Evolutionary conservation across 2,797 vertebrate species (phyloP), one percentile per base, ranked within the genome.

Genomic region (Tenualosa thibaudeaui): DNA sequence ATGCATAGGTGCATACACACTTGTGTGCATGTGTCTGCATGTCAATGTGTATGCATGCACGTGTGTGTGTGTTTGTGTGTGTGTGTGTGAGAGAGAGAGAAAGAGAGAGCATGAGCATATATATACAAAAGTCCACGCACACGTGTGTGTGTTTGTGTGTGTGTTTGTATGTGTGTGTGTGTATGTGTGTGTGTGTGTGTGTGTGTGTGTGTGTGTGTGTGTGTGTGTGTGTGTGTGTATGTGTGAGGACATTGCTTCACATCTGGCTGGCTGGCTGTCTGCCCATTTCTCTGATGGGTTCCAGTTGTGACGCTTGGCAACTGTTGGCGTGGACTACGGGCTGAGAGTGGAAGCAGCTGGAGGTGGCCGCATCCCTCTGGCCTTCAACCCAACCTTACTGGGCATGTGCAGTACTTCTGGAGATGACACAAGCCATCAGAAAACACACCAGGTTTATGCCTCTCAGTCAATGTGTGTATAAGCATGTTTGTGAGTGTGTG

Each of bases 221-320:
- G n/a, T 51, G 6, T 51, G 31, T 43, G 56, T 22, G n/a, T 15
- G 37, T 46, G 24, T 83, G 13, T 65, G 56, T 40, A 37, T 43
- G 58, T 51, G 65, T 78, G 68, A 22, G 51, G 58, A 86, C 51
- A 86, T 56, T 53, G 53, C 53, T 49, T 71, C 82, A 87, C 88
- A 90, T 91, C 89, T 89, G 90, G 81, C 56, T 81, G 53, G n/a
- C 53, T 90, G 90, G 88, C 86, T 51, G 51, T 15, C 65, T 65
- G 85, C 88, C 88, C 60, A 81, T 49, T 17, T 0, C n/a, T 40
- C 24, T 86, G 87, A 89, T 88, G 62, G 84, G 84, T 90, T 90
- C 89, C 89, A 90, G 85, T 89, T 87, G 84, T 85, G 84, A 82
- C 49, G 81, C 82, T 84, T 83, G 83, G 87, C 85, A 85, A 86